Conservation (phyloP, 2,888 invertebrate genomes). For the Ypsolopha sequella region DNA sequence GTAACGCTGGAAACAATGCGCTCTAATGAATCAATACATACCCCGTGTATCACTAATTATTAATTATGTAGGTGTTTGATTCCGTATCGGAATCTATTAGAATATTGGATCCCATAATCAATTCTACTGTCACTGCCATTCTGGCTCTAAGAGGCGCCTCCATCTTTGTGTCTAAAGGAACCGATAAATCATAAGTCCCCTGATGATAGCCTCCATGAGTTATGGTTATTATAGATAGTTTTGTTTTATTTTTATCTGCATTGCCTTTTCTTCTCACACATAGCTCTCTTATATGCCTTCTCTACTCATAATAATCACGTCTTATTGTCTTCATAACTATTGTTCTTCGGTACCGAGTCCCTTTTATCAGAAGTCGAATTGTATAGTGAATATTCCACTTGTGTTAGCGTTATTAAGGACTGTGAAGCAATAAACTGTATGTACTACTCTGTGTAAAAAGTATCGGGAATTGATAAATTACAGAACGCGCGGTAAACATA, state of each 20-base stretch:
- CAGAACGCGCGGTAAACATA: too few species aligned
- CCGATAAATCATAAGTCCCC: constrained; percentile 1
- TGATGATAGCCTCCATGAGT: constrained; percentile 2
- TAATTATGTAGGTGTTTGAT: too few species aligned
- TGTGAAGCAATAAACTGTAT: too few species aligned
- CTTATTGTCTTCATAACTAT: constrained; percentile 22
- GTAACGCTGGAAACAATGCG: too few species aligned
- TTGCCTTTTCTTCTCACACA: constrained; percentile 18
- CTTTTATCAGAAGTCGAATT: not conserved
- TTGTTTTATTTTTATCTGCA: constrained; percentile 35
- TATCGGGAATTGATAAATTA: too few species aligned
- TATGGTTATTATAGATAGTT: constrained; percentile 15
- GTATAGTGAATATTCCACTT: too few species aligned
- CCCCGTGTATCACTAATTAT: too few species aligned
- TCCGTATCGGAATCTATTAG: not conserved
- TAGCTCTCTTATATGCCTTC: not conserved
- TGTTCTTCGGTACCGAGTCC: constrained; percentile 9
- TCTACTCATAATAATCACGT: constrained; percentile 14
- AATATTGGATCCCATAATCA: constrained; percentile 2
- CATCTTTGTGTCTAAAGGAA: constrained; percentile 3
- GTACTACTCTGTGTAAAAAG: too few species aligned
- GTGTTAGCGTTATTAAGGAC: too few species aligned
- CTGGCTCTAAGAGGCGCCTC: not conserved
- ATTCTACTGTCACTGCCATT: constrained; percentile 4
- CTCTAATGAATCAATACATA: too few species aligned